These are phyloP conservation scores for Liodrosophila aerea DNA, from an alignment of 2,888 invertebrate species.

Conservation along the genomic window DNA sequence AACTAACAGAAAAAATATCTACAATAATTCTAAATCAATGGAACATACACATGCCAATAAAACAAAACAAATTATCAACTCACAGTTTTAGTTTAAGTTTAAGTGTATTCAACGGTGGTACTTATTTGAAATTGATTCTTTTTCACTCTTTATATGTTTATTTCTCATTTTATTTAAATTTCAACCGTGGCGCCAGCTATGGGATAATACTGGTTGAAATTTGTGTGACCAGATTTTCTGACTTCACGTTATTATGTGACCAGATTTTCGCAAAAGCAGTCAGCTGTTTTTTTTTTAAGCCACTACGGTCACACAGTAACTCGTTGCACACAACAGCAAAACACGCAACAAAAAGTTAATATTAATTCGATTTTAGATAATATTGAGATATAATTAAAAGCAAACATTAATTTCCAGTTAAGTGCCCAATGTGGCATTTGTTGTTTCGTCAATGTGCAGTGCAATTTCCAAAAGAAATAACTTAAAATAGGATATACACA, in stretches of 20 bases:
- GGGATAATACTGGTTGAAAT: background rate
- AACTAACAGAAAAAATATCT: too few relatives aligned
- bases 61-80: too few relatives aligned
- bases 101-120: too few relatives aligned
- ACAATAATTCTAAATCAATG: too few relatives aligned
- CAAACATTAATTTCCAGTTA: slow-evolving; percentile 34
- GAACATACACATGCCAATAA: too few relatives aligned
- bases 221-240: slow-evolving; percentile 28
- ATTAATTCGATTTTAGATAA: slow-evolving; percentile 49
- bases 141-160: too few relatives aligned
- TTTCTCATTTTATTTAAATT: too few relatives aligned
- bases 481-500: slow-evolving; percentile 40
- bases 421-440: slow-evolving; percentile 35
- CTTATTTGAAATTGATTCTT: too few relatives aligned
- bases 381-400: too few relatives aligned
- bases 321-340: slow-evolving; percentile 60
- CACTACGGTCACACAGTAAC: slow-evolving; percentile 47
- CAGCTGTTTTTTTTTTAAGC: slow-evolving; percentile 41
- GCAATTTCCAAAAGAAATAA: slow-evolving; percentile 50
- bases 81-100: too few relatives aligned
- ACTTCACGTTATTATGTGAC: slow-evolving; percentile 23
- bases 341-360: slow-evolving; percentile 53
- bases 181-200: too few relatives aligned
- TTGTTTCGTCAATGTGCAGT: slow-evolving; percentile 37
- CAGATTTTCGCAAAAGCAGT: slow-evolving; percentile 20